Evolutionary conservation across 2,113 vertebrate species (phyloP).

Genomic region (Centropus bengalensis): DNA sequence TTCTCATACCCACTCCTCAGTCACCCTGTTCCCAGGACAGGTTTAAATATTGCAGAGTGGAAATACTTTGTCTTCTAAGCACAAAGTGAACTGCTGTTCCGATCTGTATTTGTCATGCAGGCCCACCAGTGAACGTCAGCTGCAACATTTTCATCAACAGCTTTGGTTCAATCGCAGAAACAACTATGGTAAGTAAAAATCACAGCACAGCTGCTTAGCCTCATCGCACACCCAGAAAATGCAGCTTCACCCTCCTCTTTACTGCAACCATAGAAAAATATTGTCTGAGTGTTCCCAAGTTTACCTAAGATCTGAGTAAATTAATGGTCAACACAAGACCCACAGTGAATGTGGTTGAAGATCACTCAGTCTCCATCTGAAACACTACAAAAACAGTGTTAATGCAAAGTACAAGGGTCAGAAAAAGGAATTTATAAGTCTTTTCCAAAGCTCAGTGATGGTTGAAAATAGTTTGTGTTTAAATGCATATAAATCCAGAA

Average conservation of each 20-base stretch:
- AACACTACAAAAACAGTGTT: background rate
- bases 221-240: background rate
- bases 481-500: background rate
- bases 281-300: background rate
- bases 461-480: background rate
- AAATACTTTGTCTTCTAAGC: background rate
- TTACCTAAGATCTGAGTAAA: background rate
- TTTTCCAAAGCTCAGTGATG: background rate
- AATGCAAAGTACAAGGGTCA: background rate
- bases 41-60: background rate
- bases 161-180: conserved; percentile 98
- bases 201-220: conserved; percentile 36
- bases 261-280: background rate
- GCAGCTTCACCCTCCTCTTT: background rate
- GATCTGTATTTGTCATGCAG: conserved; percentile 78
- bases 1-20: background rate
- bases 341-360: background rate
- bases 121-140: conserved; percentile 95
- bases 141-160: conserved; percentile 99
- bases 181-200: conserved; percentile 91
- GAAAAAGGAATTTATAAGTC: background rate
- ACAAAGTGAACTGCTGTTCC: background rate
- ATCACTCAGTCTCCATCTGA: background rate
- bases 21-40: background rate
- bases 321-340: background rate